Conservation (phyloP, 2,113 vertebrate genomes). For the Cercopithecus mona region DNA sequence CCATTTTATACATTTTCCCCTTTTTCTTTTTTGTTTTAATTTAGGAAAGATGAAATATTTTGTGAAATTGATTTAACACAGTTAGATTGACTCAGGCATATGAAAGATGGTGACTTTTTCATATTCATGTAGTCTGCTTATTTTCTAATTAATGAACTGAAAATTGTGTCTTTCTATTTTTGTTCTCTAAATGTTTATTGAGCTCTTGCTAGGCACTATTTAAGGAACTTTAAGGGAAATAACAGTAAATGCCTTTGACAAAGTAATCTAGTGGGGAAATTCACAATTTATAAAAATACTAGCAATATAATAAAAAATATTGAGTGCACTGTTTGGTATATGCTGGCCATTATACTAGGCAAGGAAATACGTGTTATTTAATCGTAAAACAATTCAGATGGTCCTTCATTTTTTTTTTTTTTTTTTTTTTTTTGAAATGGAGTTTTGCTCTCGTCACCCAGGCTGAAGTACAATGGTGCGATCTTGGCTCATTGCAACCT, state of each 20-base stretch:
- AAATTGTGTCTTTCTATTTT: conserved; percentile 54
- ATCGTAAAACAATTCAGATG: background rate
- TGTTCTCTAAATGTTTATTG: conserved; percentile 59
- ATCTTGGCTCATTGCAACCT: no score
- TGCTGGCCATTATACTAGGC: background rate
- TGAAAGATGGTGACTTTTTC: conserved; percentile 48
- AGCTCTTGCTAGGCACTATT: conserved; percentile 32
- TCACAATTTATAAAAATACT: conserved; percentile 32
- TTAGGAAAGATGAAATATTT: conserved; percentile 36
- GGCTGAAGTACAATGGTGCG: no score
- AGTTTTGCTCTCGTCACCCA: no score
- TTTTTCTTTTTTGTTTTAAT: background rate
- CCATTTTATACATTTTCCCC: background rate
- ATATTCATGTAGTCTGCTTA: conserved; percentile 50
- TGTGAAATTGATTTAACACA: conserved; percentile 15
- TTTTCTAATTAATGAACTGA: conserved; percentile 65
- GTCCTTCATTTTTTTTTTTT: background rate
- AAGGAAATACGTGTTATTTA: background rate
- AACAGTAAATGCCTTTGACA: conserved; percentile 32
- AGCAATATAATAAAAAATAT: conserved; percentile 26
- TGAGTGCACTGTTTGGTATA: background rate
- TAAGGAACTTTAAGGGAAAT: conserved; percentile 31
- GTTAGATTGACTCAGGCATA: conserved; percentile 23
- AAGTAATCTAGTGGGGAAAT: background rate
- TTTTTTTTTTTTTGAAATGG: background rate